Evolutionary conservation across 2,888 invertebrate genomes (phyloP).

Genomic region (Drosophila pseudotalamancana): DNA sequence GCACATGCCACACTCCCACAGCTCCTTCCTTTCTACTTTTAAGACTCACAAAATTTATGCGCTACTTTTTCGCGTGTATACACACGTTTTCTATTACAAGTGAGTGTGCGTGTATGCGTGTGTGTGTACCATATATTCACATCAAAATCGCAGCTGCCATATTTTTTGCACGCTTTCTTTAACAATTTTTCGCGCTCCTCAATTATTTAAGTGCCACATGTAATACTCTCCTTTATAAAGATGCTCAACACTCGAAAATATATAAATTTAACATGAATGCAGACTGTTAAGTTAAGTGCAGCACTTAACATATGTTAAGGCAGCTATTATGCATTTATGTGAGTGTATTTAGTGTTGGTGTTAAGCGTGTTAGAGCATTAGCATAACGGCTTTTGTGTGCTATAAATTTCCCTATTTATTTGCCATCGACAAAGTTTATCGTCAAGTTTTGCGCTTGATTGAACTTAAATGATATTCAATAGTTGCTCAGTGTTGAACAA

Average conservation of each 20-base stretch:
- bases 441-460: constrained; percentile 70
- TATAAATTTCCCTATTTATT: neutral
- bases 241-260: neutral
- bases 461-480: constrained; percentile 57
- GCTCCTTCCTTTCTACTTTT: constrained; percentile 5
- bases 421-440: constrained; percentile 63
- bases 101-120: neutral
- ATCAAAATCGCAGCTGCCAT: constrained; percentile 65
- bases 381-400: neutral
- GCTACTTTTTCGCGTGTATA: constrained; percentile 46
- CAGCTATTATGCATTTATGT: neutral
- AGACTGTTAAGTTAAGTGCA: neutral
- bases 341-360: too few relatives aligned
- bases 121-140: neutral
- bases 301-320: neutral
- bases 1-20: constrained; percentile 50
- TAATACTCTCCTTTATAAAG: constrained; percentile 11
- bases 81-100: constrained; percentile 2
- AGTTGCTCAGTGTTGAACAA: constrained; percentile 17
- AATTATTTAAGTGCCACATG: constrained; percentile 4
- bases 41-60: constrained; percentile 59
- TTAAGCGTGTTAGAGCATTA: constrained; percentile 2
- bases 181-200: constrained; percentile 38
- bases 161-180: constrained; percentile 61
- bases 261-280: neutral